Percentiles rank a stretch among this genome's conserved stretches.
These are phyloP conservation scores for Eudyptes chrysolophus DNA, from an alignment of 2,113 vertebrate species.

Conservation along the genomic window DNA sequence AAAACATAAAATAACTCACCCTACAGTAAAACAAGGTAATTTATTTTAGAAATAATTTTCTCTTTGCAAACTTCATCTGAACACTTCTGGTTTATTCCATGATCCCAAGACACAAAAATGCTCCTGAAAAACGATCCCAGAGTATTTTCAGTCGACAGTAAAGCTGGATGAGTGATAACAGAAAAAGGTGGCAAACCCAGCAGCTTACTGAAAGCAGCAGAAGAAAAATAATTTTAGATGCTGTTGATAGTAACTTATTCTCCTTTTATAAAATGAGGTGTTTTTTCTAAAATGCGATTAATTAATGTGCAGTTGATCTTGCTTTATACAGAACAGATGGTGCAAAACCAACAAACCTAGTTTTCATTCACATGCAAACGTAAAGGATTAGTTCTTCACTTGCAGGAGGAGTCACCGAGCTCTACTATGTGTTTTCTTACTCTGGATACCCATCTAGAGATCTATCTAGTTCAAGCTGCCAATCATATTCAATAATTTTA, in stretches of 20 bases:
- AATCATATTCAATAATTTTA: not conserved
- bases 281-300: not conserved
- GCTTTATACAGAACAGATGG: slow-evolving; percentile 48
- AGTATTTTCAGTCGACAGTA: not conserved
- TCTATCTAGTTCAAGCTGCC: not conserved
- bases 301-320: slow-evolving; percentile 32
- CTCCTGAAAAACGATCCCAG: not conserved
- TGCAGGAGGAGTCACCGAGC: not conserved
- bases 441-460: not conserved
- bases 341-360: slow-evolving; percentile 21
- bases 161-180: not conserved
- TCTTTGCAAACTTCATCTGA: not conserved
- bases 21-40: not conserved
- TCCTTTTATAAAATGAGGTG: not conserved
- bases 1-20: not conserved
- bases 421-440: not conserved
- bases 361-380: slow-evolving; percentile 5
- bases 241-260: not conserved
- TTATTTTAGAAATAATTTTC: not conserved
- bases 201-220: not conserved
- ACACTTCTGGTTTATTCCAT: not conserved
- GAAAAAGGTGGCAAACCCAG: not conserved
- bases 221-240: not conserved
- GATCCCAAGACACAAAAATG: not conserved
- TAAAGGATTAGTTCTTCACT: slow-evolving; percentile 35